These are phyloP conservation scores for Leptatherina wallacei DNA, from an alignment of 2,797 vertebrate genomes.

Conservation along the genomic window DNA sequence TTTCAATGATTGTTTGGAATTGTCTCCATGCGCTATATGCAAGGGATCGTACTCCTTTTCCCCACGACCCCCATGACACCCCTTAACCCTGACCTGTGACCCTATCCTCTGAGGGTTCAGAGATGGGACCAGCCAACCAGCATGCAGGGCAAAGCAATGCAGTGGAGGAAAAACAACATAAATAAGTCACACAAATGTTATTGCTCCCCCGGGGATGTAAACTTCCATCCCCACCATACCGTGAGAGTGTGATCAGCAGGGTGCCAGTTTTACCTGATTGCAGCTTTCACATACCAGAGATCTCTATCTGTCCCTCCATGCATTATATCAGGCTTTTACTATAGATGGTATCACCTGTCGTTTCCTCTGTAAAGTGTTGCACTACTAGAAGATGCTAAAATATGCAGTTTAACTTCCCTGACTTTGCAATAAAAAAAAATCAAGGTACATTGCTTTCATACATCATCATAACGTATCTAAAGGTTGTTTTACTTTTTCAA, in stretches of 20 bases:
- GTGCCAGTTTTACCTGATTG: slow-evolving; percentile 38
- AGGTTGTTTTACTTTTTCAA: not conserved
- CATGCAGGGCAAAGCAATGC: slow-evolving; percentile 31
- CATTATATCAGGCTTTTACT: slow-evolving; percentile 12
- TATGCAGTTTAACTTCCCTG: slow-evolving; percentile 7
- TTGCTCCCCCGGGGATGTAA: slow-evolving; percentile 65
- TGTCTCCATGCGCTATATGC: slow-evolving; percentile 41
- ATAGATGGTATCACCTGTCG: slow-evolving; percentile 26
- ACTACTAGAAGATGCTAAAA: not conserved
- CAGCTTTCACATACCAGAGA: slow-evolving; percentile 29
- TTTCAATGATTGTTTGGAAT: slow-evolving; percentile 37
- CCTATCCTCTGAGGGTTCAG: slow-evolving; percentile 42
- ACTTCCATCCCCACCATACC: slow-evolving; percentile 7
- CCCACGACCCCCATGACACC: slow-evolving; percentile 71
- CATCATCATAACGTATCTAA: too few species aligned
- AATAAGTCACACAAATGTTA: slow-evolving; percentile 68
- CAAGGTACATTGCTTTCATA: not conserved
- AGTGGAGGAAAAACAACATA: slow-evolving; percentile 43
- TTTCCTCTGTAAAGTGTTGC: slow-evolving; percentile 18
- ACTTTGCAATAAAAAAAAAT: not conserved
- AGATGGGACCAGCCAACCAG: slow-evolving; percentile 54
- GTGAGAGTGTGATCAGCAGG: slow-evolving; percentile 26
- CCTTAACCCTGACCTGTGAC: slow-evolving; percentile 56
- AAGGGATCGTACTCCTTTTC: slow-evolving; percentile 51
- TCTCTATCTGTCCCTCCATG: slow-evolving; percentile 23